Evolutionary conservation across 1,140 invertebrate species (phyloP), one percentile per base, ranked within the genome.

Genomic region (Delia radicum): DNA sequence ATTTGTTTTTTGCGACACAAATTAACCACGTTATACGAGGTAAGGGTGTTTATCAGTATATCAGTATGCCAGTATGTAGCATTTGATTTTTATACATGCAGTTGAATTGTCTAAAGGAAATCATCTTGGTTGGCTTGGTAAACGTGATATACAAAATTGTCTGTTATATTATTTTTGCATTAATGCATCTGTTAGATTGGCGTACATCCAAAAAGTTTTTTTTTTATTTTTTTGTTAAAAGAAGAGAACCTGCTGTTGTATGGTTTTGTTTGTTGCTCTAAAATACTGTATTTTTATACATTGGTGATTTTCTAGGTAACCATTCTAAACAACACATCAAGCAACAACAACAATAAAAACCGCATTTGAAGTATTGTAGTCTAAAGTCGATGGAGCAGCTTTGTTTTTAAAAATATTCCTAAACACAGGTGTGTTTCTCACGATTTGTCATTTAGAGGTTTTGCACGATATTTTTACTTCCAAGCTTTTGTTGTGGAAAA

Each of bases 351-450:
- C 15, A 67, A 33, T 4, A 69, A 69, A 4, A 12, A n/a, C n/a
- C 18, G 48, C 8, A 37, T 1, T 13, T 37, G 8, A 1, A 37
- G 33, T 37, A 10, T n/a, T 55, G n/a, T 15, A 55, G n/a, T 21
- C 18, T 21, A 33, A 12, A 15, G 10, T 33, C 29, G 2, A 15
- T 69, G 29, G 1, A 18, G 15, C 15, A 12, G 24, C n/a, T n/a
- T n/a, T n/a, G n/a, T 33, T 26, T 69, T 69, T 37, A 18, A 21
- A 4, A 29, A 5, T 21, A 69, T 69, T 69, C 65, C 37, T 69
- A 33, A 69, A 69, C 65, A 69, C 65, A 69, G 65, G 65, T 69
- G 65, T 69, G 65, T 69, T 69, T 69, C 65, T 69, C 65, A 69
- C 65, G 65, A 69, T 69, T 69, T 69, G 65, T 69, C 65, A 69